Evolutionary conservation across 2,888 invertebrate genomes (phyloP), one percentile per base, ranked within the genome.

Genomic region (Dioctria linearis): DNA sequence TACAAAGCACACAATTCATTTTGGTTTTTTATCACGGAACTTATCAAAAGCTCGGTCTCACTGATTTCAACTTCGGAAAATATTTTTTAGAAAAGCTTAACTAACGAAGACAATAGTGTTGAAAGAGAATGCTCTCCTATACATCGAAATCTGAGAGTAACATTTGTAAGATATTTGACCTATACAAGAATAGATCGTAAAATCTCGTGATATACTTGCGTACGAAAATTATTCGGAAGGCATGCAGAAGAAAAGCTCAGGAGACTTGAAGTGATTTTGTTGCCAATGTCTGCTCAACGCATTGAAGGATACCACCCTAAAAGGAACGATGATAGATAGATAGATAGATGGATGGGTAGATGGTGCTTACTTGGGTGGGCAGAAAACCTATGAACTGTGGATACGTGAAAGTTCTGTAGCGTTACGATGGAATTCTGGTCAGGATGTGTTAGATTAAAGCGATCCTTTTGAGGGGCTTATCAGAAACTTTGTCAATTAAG

Each of bases 271-370:
- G 73, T 75, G 73, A 75, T 75, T 75, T 75, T 75, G 40, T 59
- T 75, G 73, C 59, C 73, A 75, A 75, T 73, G 73, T 73, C 73
- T 73, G 57, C 59, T 42, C 73, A 42, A 69, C 69, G 69, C 69
- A 51, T 51, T 69, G 49, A 69, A 69, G 40, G 13, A 9, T 25
- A 11, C 25, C 57, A 8, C 39, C 59, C 42, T 25, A 54, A 54
- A 59, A 25, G 63, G 37, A 11, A 49, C 25, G 69, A 25, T 11
- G 25, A 46, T 69, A 43, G 69, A 46, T 69, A 46, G 49, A 69
- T 49, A 25, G 25, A 25, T 25, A 25, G 25, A 25, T 25, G 25
- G 25, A 25, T 25, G 25, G 25, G 0, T 25, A 0, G 2, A 25
- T 25, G 25, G 25, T 2, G 25, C 25, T 25, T 25, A 25, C 25